Evolutionary conservation across 2,888 invertebrate species (phyloP).

Genomic region (Eupithecia insigniata): DNA sequence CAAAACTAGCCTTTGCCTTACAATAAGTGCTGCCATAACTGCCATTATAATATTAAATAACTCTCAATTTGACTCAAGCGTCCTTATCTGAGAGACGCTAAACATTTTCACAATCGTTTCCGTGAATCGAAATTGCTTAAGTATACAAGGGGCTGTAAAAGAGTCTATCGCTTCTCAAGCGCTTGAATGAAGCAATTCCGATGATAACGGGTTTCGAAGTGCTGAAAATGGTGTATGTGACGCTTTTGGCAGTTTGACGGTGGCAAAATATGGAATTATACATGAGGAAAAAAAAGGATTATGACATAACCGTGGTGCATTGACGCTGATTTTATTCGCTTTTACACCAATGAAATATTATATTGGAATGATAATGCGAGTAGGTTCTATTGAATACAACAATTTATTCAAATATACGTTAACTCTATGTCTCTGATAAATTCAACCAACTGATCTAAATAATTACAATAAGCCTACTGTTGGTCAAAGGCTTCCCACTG

Average conservation of each 20-base stretch:
- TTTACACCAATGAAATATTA: background rate
- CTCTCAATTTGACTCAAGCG: conserved; percentile 28
- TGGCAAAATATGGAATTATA: background rate
- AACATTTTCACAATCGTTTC: conserved; percentile 22
- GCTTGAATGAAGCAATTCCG: conserved; percentile 22
- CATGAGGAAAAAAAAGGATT: background rate
- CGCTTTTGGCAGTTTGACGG: background rate
- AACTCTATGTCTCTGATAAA: background rate
- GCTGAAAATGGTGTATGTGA: conserved; percentile 1
- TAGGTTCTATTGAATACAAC: background rate
- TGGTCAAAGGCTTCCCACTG: too few species aligned
- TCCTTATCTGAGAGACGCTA: conserved; percentile 14
- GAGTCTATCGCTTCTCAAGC: conserved; percentile 6
- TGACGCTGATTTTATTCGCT: background rate
- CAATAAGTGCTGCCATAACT: conserved; percentile 35
- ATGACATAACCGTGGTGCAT: background rate
- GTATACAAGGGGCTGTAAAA: conserved; percentile 22
- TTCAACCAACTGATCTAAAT: background rate
- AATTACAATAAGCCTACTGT: too few species aligned
- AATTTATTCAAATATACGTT: background rate
- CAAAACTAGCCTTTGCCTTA: background rate
- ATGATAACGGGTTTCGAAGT: conserved; percentile 11
- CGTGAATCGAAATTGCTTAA: conserved; percentile 31
- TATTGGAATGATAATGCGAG: background rate
- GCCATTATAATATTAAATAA: conserved; percentile 32